Conservation (phyloP, 2,797 vertebrate genomes). For the Gymnoscopelus microlampas region DNA sequence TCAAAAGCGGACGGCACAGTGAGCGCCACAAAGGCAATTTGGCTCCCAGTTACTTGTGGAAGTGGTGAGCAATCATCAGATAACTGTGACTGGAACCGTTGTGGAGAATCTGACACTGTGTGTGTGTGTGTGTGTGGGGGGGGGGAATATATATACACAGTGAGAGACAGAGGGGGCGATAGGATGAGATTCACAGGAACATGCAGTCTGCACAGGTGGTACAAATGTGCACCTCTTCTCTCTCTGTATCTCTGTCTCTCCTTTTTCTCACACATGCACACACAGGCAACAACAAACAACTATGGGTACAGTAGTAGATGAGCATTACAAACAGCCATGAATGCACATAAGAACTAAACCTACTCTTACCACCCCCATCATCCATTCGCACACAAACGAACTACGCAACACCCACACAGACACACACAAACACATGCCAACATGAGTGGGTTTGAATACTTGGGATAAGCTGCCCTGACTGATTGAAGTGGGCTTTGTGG, state of each 20-base stretch:
- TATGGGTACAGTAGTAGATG: no score
- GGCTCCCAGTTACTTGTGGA: constrained; percentile 53
- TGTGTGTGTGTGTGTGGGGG: neutral
- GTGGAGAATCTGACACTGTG: constrained; percentile 49
- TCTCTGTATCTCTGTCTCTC: no score
- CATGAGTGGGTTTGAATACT: constrained; percentile 54
- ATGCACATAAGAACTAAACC: constrained; percentile 17
- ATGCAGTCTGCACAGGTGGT: no score
- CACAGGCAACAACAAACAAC: no score
- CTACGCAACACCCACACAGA: constrained; percentile 10
- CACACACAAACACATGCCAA: constrained; percentile 38
- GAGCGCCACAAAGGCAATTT: constrained; percentile 47
- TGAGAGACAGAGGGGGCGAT: no score
- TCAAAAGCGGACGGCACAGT: constrained; percentile 52
- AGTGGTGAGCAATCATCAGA: constrained; percentile 57
- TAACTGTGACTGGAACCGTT: constrained; percentile 52
- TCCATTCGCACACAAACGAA: constrained; percentile 20
- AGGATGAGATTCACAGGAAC: no score
- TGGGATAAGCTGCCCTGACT: constrained; percentile 63
- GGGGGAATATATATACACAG: no score
- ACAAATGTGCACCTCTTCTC: no score
- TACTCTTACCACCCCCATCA: constrained; percentile 17
- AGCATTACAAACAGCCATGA: neutral
- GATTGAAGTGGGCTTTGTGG: constrained; percentile 52
- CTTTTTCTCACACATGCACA: no score